Conservation (phyloP, 2,113 vertebrate species). For the Cyanoliseus patagonus region DNA sequence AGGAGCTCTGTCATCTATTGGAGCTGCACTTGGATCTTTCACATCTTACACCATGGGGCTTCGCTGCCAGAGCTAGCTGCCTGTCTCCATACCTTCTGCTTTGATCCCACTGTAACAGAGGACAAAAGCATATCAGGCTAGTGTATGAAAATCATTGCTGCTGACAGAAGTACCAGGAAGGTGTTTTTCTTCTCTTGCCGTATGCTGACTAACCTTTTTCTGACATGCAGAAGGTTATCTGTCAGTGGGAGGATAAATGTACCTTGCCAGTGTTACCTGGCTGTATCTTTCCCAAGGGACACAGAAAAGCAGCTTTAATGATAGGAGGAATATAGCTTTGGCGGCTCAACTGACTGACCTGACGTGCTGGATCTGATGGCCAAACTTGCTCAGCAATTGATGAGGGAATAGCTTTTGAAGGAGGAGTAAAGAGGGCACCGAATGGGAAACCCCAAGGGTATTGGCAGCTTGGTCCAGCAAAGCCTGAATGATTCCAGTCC, state of each 20-base stretch:
- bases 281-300: background rate
- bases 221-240: background rate
- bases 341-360: background rate
- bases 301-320: background rate
- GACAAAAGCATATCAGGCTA: background rate
- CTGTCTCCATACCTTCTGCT: background rate
- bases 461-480: background rate
- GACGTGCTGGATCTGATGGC: background rate
- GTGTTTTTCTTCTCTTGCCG: background rate
- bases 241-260: background rate
- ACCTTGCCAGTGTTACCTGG: background rate
- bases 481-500: background rate
- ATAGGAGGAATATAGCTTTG: background rate
- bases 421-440: background rate
- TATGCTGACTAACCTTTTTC: background rate
- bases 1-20: background rate
- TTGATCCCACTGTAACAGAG: background rate
- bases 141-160: background rate
- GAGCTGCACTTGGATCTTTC: background rate
- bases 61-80: background rate
- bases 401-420: background rate
- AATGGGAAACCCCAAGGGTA: background rate
- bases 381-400: background rate
- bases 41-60: background rate
- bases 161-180: background rate